Base-by-base conservation (phyloP, 2,888 invertebrate species). In the Argyresthia albistria region DNA sequence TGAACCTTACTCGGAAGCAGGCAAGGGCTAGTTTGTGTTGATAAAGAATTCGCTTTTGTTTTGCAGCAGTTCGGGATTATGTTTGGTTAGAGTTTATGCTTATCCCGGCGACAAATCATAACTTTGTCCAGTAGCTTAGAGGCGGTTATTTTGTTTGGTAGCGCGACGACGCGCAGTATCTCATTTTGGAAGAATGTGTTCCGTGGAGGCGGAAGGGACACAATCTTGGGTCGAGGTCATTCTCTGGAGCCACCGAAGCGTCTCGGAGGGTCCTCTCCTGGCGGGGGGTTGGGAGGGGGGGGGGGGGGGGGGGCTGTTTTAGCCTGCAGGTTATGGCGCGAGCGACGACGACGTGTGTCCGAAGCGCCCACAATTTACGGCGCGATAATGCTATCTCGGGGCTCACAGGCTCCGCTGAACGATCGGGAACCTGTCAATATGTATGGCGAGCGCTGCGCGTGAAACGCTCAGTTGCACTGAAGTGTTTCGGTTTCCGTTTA, bases 61-160 rank as follows among this genome's bases (percentile, higher is more conserved):
- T 25, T 25, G 25, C 25, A 25, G 25, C 6, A 25, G 2, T 8
- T 45, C 45, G 16, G 46, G 46, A 45, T 45, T 45, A 45, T 45
- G 45, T 45, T 15, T 45, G 45, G 45, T 45, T 47, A 47, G 35
- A 47, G 8, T 46, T 47, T 47, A 47, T 35, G 47, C 12, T 47
- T 15, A 46, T 46, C 46, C 35, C 35, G 10, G n/a, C 47, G 35
- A 47, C 47, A 47, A 47, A 47, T 47, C 47, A 47, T 35, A 35
- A 47, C 6, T 47, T 35, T n/a, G 47, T n/a, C 8, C 45, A 14
- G 45, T 45, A 9, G 45, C n/a, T 45, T 12, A 25, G 45, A 12
- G 45, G 12, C 6, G 15, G 6, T 47, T 45, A 9, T 45, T 45
- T 11, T 45, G 4, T 9, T 25, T 25, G 25, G 25, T 6, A 2